Evolutionary conservation across 1,140 invertebrate genomes (phyloP), one percentile per base, ranked within the genome.

Genomic region (Heliconius hewitsoni): DNA sequence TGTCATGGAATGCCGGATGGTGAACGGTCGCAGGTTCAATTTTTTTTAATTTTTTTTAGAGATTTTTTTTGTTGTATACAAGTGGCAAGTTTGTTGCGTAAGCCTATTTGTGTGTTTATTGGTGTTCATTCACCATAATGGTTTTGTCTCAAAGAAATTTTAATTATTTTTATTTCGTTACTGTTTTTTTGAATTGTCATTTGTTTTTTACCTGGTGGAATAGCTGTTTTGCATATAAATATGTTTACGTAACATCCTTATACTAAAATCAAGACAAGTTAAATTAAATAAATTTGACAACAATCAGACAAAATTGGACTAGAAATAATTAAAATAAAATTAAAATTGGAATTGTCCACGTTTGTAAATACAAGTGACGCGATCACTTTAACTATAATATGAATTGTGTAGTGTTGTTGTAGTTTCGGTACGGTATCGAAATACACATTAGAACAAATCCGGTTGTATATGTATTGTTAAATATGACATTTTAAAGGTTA

Each of bases 391-490:
- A 42, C 66, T 76, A 76, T 60, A 50, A 34, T 76, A 76, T 70
- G 74, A 75, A 76, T 23, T 76, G 18, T 70, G 37, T 76, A 76
- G 74, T 19, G 60, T 76, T 42, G 70, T 76, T 34, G 74, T 76
- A 76, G 71, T 76, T 76, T 76, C 74, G 74, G 74, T 23, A 76
- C 39, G 60, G 74, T 76, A 70, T 66, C 66, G 74, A 76, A 76
- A 30, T 66, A 66, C 60, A 6, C 16, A 50, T 76, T 76, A 71
- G 74, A 76, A 76, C 60, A 70, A 70, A 70, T 70, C 66, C 74
- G 74, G 74, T 76, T 46, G 39, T 75, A 76, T 66, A 66, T 76
- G 60, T 76, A 76, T 23, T 76, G 74, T 76, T 50, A 46, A 60
- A 76, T 76, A 57, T 76, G n/a, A 60, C 71, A 46, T 76, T 70